Evolutionary conservation across 2,113 vertebrate genomes (phyloP).

Genomic region (Entelurus aequoreus): DNA sequence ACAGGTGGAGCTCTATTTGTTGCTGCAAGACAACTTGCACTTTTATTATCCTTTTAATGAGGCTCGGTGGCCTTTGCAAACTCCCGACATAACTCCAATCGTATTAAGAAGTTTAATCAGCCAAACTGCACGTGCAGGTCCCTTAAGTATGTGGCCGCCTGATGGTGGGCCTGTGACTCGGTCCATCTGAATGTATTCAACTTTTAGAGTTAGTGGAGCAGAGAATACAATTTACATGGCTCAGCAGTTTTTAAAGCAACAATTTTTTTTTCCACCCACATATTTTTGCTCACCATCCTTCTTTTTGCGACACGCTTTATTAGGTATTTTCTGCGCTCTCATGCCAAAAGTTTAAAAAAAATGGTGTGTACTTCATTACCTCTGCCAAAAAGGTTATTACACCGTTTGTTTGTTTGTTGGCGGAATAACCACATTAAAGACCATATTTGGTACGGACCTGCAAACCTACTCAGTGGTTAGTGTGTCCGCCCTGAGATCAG

Average conservation of each 20-base stretch:
- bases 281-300: background rate
- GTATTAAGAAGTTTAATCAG: slow-evolving; percentile 11
- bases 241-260: slow-evolving; percentile 11
- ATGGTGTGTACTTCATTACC: background rate
- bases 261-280: background rate
- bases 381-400: background rate
- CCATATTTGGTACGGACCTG: background rate
- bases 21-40: background rate
- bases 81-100: background rate
- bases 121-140: background rate
- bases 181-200: slow-evolving; percentile 4
- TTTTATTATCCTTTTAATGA: slow-evolving; percentile 1
- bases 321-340: background rate
- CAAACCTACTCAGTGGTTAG: too few relatives aligned
- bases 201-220: slow-evolving; percentile 12
- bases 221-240: slow-evolving; percentile 1
- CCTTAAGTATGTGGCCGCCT: slow-evolving; percentile 11
- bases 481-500: too few relatives aligned
- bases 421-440: background rate
- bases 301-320: background rate
- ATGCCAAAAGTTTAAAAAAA: background rate
- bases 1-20: background rate
- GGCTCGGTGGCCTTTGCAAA: slow-evolving; percentile 3
- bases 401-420: background rate
- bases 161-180: background rate